Percentiles rank a stretch among this genome's conserved stretches.
phyloP scores from a whole-genome alignment of 2,113 vertebrate genomes.

The Melanerpes formicivorus region DNA sequence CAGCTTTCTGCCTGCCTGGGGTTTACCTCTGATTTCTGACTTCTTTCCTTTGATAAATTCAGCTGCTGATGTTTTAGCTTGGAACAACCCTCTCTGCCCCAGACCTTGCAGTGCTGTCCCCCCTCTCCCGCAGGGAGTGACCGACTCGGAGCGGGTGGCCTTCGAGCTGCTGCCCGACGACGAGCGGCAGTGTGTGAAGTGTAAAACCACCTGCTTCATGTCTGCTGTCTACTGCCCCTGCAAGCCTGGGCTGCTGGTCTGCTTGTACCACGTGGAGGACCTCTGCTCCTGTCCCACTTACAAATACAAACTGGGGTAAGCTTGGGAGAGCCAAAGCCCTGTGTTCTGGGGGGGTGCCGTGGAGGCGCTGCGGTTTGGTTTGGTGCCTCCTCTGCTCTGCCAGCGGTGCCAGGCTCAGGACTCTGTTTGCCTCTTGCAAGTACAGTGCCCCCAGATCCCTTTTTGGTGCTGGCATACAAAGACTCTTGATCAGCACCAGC shows the following conservation, averaged over 20 bases:
- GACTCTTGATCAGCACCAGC: background rate
- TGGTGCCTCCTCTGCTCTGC: background rate
- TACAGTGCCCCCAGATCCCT: background rate
- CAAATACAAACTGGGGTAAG: conserved; percentile 91
- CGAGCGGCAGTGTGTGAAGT: conserved; percentile 93
- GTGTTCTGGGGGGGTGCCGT: background rate
- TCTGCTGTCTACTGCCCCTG: conserved; percentile 91
- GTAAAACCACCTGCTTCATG: conserved; percentile 97
- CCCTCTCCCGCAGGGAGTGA: conserved; percentile 82
- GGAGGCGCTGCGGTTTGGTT: background rate
- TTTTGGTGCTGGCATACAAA: background rate
- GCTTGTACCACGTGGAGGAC: conserved; percentile 86
- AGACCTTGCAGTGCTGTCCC: background rate
- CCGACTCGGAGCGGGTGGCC: conserved; percentile 79
- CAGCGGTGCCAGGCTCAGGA: background rate
- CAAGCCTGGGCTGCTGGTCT: conserved; percentile 86
- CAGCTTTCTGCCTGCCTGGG: background rate
- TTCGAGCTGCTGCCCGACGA: conserved; percentile 94
- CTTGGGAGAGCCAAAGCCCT: background rate
- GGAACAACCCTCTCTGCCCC: background rate
- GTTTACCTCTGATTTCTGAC: background rate
- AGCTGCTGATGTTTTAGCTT: background rate
- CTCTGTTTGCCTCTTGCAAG: background rate
- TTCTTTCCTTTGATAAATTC: background rate
- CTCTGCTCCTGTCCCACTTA: conserved; percentile 88